A percentile compares a stretch with the other conserved stretches of the same genome.
These are phyloP conservation scores for Saccostrea cuccullata DNA, from an alignment of 1,140 invertebrate genomes.

Conservation along the genomic window DNA sequence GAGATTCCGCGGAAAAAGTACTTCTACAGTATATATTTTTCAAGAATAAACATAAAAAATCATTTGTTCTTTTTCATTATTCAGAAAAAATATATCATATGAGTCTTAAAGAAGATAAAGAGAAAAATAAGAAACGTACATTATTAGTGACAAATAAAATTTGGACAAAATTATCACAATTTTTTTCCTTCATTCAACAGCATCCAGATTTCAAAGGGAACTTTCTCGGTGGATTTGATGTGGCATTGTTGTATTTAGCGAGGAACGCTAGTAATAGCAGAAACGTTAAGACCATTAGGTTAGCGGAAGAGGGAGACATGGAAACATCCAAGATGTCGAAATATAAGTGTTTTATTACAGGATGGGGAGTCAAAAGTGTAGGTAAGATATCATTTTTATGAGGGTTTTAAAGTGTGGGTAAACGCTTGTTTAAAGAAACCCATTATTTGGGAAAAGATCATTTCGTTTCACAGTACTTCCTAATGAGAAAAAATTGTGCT, in stretches of 20 bases:
- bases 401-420: no score
- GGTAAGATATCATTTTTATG: not conserved
- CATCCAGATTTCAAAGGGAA: constrained; percentile 46
- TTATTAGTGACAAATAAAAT: no score
- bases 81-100: no score
- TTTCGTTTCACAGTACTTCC: not conserved
- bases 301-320: constrained; percentile 1
- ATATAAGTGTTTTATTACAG: constrained; percentile 48
- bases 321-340: not conserved
- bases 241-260: constrained; percentile 43
- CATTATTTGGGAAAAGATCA: not conserved
- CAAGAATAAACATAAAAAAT: no score
- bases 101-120: no score
- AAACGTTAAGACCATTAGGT: constrained; percentile 26
- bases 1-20: no score
- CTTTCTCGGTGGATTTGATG: constrained; percentile 50
- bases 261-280: constrained; percentile 37
- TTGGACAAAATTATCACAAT: no score
- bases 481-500: no score
- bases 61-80: no score
- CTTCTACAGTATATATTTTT: no score
- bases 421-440: no score
- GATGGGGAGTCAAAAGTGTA: constrained; percentile 41
- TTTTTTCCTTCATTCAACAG: constrained; percentile 12
- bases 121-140: no score